Conservation (phyloP, 2,888 invertebrate genomes). For the Itoplectis maculator region DNA sequence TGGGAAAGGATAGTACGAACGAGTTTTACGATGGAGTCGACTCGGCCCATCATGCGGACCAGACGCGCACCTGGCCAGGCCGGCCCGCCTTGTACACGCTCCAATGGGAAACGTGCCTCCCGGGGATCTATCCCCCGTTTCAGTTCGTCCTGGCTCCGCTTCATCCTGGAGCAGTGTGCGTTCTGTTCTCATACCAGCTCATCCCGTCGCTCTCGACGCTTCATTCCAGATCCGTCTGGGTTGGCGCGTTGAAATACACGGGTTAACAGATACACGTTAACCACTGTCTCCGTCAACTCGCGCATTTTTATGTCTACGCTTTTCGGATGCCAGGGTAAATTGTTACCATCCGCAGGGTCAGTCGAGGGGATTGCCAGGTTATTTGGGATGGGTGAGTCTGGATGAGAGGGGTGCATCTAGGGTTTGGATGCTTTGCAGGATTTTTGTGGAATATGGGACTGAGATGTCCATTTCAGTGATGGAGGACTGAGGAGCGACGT, state of each 20-base stretch:
- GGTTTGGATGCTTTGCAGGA: too few species aligned
- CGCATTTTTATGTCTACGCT: not conserved
- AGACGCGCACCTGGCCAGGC: slow-evolving; percentile 11
- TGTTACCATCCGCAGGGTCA: too few species aligned
- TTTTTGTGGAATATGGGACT: too few species aligned
- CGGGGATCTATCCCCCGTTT: slow-evolving; percentile 48
- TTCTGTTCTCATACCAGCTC: not conserved
- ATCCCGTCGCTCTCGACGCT: slow-evolving; percentile 15
- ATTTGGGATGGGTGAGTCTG: too few species aligned
- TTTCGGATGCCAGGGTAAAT: not conserved
- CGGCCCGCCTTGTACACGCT: slow-evolving; percentile 16
- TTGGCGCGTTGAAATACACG: slow-evolving; percentile 74
- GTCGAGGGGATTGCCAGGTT: too few species aligned
- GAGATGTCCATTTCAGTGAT: too few species aligned
- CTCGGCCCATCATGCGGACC: not conserved
- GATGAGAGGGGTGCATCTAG: too few species aligned
- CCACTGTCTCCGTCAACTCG: slow-evolving; percentile 46
- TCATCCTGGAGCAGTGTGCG: not conserved
- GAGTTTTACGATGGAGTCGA: slow-evolving; percentile 49
- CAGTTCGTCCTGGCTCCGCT: slow-evolving; percentile 6
- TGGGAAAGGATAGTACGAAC: slow-evolving; percentile 41
- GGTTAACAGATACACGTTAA: slow-evolving; percentile 73
- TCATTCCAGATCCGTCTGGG: not conserved
- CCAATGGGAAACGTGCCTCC: slow-evolving; percentile 44
- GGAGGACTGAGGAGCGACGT: too few species aligned